phyloP scores from a whole-genome alignment of 2,888 invertebrate genomes.

The Neria commutata region DNA sequence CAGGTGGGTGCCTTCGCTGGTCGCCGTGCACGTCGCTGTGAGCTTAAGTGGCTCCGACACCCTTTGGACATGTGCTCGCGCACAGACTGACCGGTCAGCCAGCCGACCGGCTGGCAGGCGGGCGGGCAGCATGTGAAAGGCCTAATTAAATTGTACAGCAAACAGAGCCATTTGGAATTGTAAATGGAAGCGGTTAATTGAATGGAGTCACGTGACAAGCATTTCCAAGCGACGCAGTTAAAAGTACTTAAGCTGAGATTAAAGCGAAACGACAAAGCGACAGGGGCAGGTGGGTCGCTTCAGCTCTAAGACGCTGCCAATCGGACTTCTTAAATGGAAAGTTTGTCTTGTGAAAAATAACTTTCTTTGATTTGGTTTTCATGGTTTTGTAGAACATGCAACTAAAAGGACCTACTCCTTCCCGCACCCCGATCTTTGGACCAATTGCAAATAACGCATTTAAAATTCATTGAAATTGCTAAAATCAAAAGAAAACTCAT shows the following conservation, averaged over 20 bases:
- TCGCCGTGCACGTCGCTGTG: constrained; percentile 7
- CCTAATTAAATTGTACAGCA: constrained; percentile 49
- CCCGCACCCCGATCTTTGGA: too few species aligned
- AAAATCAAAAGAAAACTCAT: constrained; percentile 27
- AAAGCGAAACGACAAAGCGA: neutral
- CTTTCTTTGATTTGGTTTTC: neutral
- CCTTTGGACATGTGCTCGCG: constrained; percentile 45
- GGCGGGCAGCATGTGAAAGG: constrained; percentile 21
- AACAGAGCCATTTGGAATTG: constrained; percentile 16
- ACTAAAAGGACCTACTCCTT: too few species aligned
- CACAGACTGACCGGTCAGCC: neutral
- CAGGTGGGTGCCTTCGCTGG: constrained; percentile 29
- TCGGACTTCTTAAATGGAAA: neutral
- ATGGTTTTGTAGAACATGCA: neutral
- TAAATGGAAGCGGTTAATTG: constrained; percentile 54
- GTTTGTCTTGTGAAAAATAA: neutral
- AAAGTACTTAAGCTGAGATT: too few species aligned
- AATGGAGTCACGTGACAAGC: constrained; percentile 60
- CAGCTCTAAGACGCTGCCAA: neutral
- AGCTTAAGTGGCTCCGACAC: constrained; percentile 59
- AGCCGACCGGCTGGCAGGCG: too few species aligned
- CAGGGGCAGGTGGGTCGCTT: too few species aligned
- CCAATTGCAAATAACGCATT: neutral
- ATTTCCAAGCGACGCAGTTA: constrained; percentile 26
- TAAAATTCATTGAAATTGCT: constrained; percentile 18